Conservation (phyloP, 2,888 invertebrate genomes). For the Stenotaenia linearis region DNA sequence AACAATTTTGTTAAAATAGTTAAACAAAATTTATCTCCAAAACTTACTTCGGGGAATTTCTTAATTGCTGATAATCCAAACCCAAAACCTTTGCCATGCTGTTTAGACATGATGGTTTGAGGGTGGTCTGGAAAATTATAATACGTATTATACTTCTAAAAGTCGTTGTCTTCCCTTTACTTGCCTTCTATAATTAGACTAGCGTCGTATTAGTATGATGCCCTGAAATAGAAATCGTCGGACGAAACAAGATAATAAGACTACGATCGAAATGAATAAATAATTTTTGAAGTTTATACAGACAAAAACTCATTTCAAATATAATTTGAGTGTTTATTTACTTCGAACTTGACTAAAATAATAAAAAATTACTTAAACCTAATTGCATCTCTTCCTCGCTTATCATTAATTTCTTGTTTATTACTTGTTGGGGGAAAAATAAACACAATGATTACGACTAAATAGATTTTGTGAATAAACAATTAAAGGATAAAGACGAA, state of each 20-base stretch:
- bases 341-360: too few relatives aligned
- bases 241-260: not conserved
- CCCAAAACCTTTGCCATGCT: not conserved
- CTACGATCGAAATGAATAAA: too few relatives aligned
- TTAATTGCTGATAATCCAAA: slow-evolving; percentile 3
- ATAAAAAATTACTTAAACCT: too few relatives aligned
- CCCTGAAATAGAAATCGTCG: not conserved
- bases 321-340: too few relatives aligned
- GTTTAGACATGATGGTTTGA: not conserved
- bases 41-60: not conserved
- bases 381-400: too few relatives aligned
- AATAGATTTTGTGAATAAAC: not conserved
- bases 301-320: too few relatives aligned
- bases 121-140: not conserved
- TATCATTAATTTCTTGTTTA: too few relatives aligned
- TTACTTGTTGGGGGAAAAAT: too few relatives aligned
- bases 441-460: too few relatives aligned
- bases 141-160: too few relatives aligned
- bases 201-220: not conserved
- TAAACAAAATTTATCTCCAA: not conserved
- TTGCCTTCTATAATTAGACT: not conserved
- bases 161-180: not conserved
- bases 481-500: not conserved
- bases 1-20: not conserved
- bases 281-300: too few relatives aligned